Base-by-base conservation (phyloP, 2,888 invertebrate genomes). In the Ceraclea dissimilis region DNA sequence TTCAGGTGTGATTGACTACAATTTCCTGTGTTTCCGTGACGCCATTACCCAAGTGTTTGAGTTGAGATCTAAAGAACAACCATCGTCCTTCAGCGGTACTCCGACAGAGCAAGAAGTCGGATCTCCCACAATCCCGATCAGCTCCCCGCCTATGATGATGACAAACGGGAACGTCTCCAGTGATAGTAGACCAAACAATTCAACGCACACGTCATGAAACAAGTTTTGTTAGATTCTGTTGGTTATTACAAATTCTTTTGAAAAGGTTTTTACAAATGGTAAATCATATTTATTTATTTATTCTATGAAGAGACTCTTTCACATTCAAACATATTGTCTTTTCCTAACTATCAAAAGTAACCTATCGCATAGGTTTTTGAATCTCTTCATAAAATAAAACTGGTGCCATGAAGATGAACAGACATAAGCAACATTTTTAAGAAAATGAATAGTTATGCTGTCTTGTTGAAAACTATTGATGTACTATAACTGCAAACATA, bases 21-120 rank as follows among this genome's bases (percentile, higher is more conserved):
- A 99, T 73, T 98, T 99, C 69, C 79, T 94, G 63, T 95, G 95
- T 74, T 97, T 99, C 73, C 90, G 96, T 39, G 88, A 93, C 71
- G 96, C 94, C 16, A 96, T 98, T 64, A 93, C 94, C 65, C 91
- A 95, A 73, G 94, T 98, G 19, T 96, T 98, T 73, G 93, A 94
- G 69, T 70, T 91, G 54, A 80, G 90, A 50, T 85, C 86, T 66
- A 89, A 88, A 71, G 79, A 79, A 59, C 80, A 84, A 64, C 80
- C 79, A 59, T n/a, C n/a, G n/a, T 69, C 76, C 2, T 61, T 66
- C 1, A 62, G 66, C 19, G 58, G 65, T 17, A 67, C 66, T 16
- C 63, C 65, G 17, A 67, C 70, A 0, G 69, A 65, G 11, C 18
- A 49, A 6, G 50, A 46, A 39, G 50, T 55, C 13, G 43, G 50